A percentile compares a stretch with the other conserved stretches of the same genome.
Evolutionary conservation across 2,797 vertebrate genomes (phyloP).

Genomic region (Dermochelys coriacea): DNA sequence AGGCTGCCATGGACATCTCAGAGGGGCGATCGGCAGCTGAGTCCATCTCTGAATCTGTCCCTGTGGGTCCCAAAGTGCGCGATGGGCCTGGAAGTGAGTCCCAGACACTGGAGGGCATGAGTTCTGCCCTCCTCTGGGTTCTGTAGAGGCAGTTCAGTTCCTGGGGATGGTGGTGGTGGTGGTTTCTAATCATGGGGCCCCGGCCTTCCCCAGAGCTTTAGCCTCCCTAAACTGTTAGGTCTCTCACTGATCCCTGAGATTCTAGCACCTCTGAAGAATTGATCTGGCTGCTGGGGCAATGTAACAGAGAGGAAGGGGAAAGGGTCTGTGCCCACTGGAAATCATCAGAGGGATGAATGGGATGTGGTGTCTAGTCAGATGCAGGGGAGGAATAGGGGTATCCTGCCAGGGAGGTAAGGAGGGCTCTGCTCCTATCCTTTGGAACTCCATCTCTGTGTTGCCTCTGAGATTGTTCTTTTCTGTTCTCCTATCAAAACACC

Average conservation of each 20-base stretch:
- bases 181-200: background rate
- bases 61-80: conserved; percentile 93
- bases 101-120: background rate
- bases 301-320: background rate
- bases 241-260: background rate
- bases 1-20: conserved; percentile 96
- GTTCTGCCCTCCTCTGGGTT: background rate
- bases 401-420: background rate
- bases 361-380: background rate
- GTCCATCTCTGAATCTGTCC: conserved; percentile 90
- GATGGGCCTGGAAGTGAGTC: conserved; percentile 96
- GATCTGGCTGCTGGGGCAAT: background rate
- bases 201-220: background rate
- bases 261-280: background rate
- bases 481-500: background rate
- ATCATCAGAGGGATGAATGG: background rate
- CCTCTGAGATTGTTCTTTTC: background rate
- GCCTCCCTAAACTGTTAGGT: background rate
- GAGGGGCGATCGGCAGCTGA: conserved; percentile 95
- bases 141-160: background rate
- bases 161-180: background rate
- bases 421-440: background rate
- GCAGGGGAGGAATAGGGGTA: background rate
- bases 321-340: background rate
- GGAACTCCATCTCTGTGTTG: background rate